phyloP scores from a whole-genome alignment of 2,888 invertebrate species.

The Hypercompe scribonia region DNA sequence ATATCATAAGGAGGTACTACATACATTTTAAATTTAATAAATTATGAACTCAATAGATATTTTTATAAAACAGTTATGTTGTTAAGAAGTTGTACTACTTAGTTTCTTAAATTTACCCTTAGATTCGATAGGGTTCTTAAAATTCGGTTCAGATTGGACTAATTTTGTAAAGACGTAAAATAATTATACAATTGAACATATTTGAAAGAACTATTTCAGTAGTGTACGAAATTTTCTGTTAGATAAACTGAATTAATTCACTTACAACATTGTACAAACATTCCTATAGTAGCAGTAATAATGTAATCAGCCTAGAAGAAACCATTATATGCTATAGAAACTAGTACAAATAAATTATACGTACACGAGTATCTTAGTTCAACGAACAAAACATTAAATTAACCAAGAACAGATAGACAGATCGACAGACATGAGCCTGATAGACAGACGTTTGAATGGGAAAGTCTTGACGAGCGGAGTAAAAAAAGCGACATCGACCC shows the following conservation, averaged over 20 bases:
- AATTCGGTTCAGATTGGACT: no score
- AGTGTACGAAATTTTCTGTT: not conserved
- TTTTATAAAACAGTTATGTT: no score
- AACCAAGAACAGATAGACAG: conserved; percentile 36
- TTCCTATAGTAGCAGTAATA: not conserved
- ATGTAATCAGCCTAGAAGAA: not conserved
- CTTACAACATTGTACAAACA: not conserved
- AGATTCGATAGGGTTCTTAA: no score
- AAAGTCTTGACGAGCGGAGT: conserved; percentile 38
- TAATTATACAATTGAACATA: no score
- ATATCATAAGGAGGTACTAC: not conserved
- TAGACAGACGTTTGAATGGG: conserved; percentile 51
- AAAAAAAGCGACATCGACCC: conserved; percentile 43
- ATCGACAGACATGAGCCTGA: conserved; percentile 48
- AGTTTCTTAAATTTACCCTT: no score
- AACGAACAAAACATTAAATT: conserved; percentile 37
- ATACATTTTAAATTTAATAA: no score
- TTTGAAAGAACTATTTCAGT: no score
- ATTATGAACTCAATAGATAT: no score
- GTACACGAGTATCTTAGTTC: conserved; percentile 22
- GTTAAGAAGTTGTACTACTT: no score
- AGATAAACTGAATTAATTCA: not conserved
- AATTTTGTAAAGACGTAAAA: no score
- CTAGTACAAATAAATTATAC: conserved; percentile 7
- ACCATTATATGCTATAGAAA: not conserved